phyloP scores from a whole-genome alignment of 2,113 vertebrate species.

The Pedionomus torquatus region DNA sequence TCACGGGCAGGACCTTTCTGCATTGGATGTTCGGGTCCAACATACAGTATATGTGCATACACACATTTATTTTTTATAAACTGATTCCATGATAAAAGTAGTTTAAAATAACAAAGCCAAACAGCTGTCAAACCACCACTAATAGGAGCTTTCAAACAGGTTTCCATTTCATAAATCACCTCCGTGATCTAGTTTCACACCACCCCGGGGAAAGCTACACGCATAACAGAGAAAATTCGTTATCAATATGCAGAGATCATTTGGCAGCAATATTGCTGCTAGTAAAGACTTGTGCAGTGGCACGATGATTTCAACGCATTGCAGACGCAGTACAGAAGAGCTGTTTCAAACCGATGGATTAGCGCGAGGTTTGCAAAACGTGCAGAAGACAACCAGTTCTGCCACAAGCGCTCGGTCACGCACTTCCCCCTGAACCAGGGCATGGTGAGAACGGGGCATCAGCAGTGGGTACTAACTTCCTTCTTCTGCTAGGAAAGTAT shows the following conservation, averaged over 20 bases:
- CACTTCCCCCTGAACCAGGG: neutral
- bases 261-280: neutral
- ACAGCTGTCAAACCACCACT: constrained; percentile 32
- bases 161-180: constrained; percentile 44
- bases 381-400: neutral
- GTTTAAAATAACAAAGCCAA: constrained; percentile 44
- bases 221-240: neutral
- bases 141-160: neutral
- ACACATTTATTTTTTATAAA: neutral
- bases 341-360: neutral
- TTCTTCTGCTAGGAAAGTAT: neutral
- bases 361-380: neutral
- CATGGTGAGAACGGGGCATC: accelerated
- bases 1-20: neutral
- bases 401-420: neutral
- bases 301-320: neutral
- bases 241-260: constrained; percentile 27
- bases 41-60: neutral
- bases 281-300: neutral
- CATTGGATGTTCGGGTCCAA: neutral
- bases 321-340: neutral
- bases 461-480: neutral
- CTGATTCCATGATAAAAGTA: neutral
- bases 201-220: neutral
- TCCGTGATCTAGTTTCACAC: neutral